Percentiles rank a stretch among this genome's conserved stretches.
Evolutionary conservation across 2,113 vertebrate species (phyloP).

Genomic region (Glaucomys volans): DNA sequence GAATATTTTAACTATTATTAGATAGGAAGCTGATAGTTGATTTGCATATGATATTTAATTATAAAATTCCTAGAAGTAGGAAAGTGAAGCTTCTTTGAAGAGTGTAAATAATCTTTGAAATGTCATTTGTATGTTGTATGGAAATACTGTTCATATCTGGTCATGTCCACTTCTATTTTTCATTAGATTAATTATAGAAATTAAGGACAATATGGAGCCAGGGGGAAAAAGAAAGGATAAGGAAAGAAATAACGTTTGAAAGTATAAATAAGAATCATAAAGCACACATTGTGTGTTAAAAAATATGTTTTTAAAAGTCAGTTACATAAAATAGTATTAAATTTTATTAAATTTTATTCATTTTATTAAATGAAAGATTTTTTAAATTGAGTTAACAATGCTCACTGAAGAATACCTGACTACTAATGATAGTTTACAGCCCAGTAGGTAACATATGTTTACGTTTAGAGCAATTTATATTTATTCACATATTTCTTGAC

Average conservation of each 20-base stretch:
- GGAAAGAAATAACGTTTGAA: not conserved
- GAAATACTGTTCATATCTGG: not conserved
- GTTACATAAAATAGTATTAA: not conserved
- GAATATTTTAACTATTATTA: not conserved
- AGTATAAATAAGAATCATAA: not conserved
- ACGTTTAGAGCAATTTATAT: not conserved
- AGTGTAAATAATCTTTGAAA: not conserved
- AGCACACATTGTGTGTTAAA: not conserved
- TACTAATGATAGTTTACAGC: not conserved
- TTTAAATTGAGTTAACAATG: not conserved
- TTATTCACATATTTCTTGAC: not conserved
- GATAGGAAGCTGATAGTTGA: not conserved
- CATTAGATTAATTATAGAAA: not conserved
- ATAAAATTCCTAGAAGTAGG: not conserved
- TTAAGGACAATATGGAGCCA: not conserved
- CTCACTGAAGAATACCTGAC: not conserved
- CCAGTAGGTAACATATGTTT: not conserved
- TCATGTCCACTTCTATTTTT: not conserved
- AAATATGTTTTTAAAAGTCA: not conserved
- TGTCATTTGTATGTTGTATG: not conserved
- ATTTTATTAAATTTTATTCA: too few relatives aligned
- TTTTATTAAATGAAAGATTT: not conserved
- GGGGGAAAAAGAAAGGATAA: not conserved
- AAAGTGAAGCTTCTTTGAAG: not conserved
- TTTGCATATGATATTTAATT: not conserved